phyloP scores from a whole-genome alignment of 2,797 vertebrate species.

The Cynopterus sphinx region DNA sequence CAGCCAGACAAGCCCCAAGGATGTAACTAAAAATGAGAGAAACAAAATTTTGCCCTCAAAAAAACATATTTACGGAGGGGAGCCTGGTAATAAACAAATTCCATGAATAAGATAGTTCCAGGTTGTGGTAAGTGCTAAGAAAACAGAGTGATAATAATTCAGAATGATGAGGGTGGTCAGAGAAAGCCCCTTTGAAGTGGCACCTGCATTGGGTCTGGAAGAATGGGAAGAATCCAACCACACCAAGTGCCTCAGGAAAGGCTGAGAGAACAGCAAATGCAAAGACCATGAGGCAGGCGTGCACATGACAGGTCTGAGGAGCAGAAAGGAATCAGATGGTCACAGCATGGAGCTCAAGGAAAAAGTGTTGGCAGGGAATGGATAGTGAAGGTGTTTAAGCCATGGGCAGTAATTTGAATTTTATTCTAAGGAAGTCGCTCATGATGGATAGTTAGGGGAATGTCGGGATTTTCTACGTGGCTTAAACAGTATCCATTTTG shows the following conservation, averaged over 20 bases:
- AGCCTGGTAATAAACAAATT: neutral
- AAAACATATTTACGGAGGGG: neutral
- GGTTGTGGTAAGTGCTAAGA: neutral
- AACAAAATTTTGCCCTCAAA: neutral
- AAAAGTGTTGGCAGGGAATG: neutral
- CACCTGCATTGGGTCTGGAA: neutral
- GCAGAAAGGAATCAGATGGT: too few relatives aligned
- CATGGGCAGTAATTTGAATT: neutral
- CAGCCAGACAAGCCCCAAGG: neutral
- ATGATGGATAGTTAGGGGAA: neutral
- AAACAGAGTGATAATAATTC: neutral
- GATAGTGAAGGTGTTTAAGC: neutral
- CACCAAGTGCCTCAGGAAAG: neutral
- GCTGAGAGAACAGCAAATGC: neutral
- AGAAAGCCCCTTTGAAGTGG: neutral
- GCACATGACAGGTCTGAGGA: neutral
- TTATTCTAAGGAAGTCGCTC: neutral
- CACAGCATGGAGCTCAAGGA: neutral
- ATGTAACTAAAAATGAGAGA: neutral
- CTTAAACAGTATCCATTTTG: neutral
- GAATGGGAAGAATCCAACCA: neutral
- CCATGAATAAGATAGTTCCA: neutral
- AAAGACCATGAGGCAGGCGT: neutral
- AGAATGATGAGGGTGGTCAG: neutral
- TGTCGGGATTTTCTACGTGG: neutral